Evolutionary conservation across 2,113 vertebrate genomes (phyloP).

Genomic region (Ariopsis seemanni): DNA sequence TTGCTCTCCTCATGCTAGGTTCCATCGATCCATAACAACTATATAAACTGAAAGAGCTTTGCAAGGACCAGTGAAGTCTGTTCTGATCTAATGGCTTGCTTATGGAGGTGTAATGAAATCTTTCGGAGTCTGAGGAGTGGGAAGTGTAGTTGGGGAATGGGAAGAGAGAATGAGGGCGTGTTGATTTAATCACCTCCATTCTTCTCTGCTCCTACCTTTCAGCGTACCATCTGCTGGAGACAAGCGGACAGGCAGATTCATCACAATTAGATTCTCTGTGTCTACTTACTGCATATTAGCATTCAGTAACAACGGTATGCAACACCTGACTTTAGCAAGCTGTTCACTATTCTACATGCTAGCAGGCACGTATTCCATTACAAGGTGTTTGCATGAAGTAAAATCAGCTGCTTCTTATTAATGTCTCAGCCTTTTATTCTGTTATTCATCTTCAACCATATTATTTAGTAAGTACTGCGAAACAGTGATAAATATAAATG

Average conservation of each 20-base stretch:
- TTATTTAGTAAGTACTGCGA: neutral
- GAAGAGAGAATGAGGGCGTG: constrained; percentile 55
- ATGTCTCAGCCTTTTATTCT: neutral
- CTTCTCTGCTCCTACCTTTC: constrained; percentile 62
- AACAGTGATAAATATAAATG: neutral
- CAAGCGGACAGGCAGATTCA: constrained; percentile 64
- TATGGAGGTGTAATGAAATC: constrained; percentile 72
- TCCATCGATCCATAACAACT: constrained; percentile 76
- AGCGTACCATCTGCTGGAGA: constrained; percentile 64
- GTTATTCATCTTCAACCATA: neutral
- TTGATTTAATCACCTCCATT: constrained; percentile 71
- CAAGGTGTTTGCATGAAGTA: neutral
- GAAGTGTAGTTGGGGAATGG: constrained; percentile 59
- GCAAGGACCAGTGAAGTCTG: constrained; percentile 64
- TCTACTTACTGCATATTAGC: constrained; percentile 63
- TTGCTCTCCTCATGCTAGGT: constrained; percentile 69
- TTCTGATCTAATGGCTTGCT: constrained; percentile 72
- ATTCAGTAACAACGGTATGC: neutral
- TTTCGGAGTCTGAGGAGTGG: constrained; percentile 55
- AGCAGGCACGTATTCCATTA: neutral
- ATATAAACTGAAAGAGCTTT: constrained; percentile 75
- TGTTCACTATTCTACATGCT: neutral
- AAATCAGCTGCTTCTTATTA: neutral
- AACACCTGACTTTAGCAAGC: neutral
- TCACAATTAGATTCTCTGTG: constrained; percentile 71